These are phyloP conservation scores for Acutogordius australiensis DNA, from an alignment of 2,888 invertebrate species.

Conservation along the genomic window DNA sequence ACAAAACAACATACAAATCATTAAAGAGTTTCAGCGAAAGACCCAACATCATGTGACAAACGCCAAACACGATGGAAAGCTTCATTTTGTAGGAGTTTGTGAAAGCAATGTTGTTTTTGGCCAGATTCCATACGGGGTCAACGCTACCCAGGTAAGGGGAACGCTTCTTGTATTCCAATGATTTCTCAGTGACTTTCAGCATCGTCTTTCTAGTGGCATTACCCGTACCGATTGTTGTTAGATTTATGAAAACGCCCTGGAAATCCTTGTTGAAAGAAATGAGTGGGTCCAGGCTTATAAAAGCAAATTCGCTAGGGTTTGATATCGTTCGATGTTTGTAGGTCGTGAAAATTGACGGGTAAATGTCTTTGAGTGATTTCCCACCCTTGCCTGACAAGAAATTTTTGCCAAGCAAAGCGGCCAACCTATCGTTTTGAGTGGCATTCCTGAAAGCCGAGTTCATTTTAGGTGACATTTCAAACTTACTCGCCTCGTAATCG, in stretches of 20 bases:
- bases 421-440: not conserved
- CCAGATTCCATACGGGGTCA: slow-evolving; percentile 21
- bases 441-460: not conserved
- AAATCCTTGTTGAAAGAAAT: too few relatives aligned
- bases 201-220: too few relatives aligned
- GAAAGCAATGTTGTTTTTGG: slow-evolving; percentile 20
- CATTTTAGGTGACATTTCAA: too few relatives aligned
- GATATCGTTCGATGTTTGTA: too few relatives aligned
- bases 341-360: too few relatives aligned
- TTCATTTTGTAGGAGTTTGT: slow-evolving; percentile 23
- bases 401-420: too few relatives aligned
- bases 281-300: not conserved
- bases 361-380: too few relatives aligned
- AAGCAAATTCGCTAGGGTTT: not conserved
- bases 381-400: too few relatives aligned
- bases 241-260: too few relatives aligned
- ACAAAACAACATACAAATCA: slow-evolving; percentile 19
- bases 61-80: slow-evolving; percentile 20
- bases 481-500: not conserved
- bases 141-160: slow-evolving; percentile 12
- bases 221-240: too few relatives aligned
- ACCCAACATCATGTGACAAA: slow-evolving; percentile 21
- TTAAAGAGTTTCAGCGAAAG: slow-evolving; percentile 19
- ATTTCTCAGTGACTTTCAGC: not conserved
- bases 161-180: not conserved